Percentiles rank a stretch among this genome's conserved stretches.
These are phyloP conservation scores for Reinhardtius hippoglossoides DNA, from an alignment of 2,113 vertebrate species.

Conservation along the genomic window DNA sequence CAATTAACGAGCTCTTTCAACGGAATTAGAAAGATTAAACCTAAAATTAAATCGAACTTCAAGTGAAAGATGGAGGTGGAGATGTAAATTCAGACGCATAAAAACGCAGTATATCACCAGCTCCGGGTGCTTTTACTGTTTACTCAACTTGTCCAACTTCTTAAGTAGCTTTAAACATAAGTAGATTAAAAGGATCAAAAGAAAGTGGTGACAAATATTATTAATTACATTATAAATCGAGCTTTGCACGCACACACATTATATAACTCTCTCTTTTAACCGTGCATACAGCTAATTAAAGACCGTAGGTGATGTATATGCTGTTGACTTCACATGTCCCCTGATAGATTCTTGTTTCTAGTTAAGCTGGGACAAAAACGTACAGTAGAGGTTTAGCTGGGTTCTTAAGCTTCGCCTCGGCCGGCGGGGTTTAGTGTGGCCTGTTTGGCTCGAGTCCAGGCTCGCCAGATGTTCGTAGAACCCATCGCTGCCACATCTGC, in stretches of 20 bases:
- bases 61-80: constrained; percentile 12
- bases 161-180: constrained; percentile 5
- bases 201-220: background rate
- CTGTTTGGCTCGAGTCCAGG: constrained; percentile 62
- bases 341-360: constrained; percentile 6
- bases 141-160: constrained; percentile 2
- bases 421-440: constrained; percentile 23
- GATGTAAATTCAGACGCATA: background rate
- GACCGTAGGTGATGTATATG: background rate
- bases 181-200: constrained; percentile 9
- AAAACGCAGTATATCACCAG: background rate
- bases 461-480: constrained; percentile 65
- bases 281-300: background rate
- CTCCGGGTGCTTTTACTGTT: constrained; percentile 16
- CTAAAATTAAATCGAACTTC: constrained; percentile 7
- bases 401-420: constrained; percentile 15
- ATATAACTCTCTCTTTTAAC: background rate
- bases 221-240: background rate
- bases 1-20: constrained; percentile 12
- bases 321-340: background rate
- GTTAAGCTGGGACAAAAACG: background rate
- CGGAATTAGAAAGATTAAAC: background rate
- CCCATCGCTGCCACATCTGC: constrained; percentile 58
- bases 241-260: background rate
- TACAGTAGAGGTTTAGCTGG: background rate